These are phyloP conservation scores for Chloroceryle inda DNA, from an alignment of 2,797 vertebrate species.

Conservation along the genomic window DNA sequence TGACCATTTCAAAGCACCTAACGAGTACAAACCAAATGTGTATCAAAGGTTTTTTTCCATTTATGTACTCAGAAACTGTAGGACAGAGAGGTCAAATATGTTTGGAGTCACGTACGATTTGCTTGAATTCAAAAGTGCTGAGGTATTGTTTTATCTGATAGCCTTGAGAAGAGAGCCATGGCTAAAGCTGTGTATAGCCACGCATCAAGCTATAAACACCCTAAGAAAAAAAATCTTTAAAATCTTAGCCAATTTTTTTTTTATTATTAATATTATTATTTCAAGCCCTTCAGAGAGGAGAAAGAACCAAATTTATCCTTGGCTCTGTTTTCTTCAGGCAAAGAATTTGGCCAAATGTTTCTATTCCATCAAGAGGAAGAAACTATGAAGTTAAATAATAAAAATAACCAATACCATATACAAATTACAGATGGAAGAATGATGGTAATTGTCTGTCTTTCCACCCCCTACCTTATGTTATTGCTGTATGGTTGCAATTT, in stretches of 20 bases:
- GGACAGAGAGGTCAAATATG: not conserved
- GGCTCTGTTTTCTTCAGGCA: conserved; percentile 35
- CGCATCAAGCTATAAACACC: conserved; percentile 33
- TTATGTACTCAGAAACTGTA: not conserved
- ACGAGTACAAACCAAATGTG: not conserved
- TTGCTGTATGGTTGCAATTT: conserved; percentile 57
- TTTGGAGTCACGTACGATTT: not conserved
- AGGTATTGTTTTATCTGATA: conserved; percentile 38
- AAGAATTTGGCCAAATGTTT: conserved; percentile 47
- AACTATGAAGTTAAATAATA: conserved; percentile 55
- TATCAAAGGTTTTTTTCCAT: not conserved
- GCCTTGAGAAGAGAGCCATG: not conserved
- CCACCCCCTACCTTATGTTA: conserved; percentile 14
- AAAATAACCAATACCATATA: conserved; percentile 61
- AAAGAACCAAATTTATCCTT: conserved; percentile 44
- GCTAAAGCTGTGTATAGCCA: conserved; percentile 10
- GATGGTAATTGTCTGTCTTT: conserved; percentile 45
- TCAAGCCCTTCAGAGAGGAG: conserved; percentile 52
- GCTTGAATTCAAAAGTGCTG: conserved; percentile 40
- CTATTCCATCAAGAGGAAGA: conserved; percentile 51
- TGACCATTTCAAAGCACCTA: not conserved
- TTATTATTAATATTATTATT: conserved; percentile 39
- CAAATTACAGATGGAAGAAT: conserved; percentile 50
- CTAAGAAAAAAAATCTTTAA: not conserved
- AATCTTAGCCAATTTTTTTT: conserved; percentile 18